Base-by-base conservation (phyloP, 1,140 invertebrate genomes). In the Drosophila ficusphila region DNA sequence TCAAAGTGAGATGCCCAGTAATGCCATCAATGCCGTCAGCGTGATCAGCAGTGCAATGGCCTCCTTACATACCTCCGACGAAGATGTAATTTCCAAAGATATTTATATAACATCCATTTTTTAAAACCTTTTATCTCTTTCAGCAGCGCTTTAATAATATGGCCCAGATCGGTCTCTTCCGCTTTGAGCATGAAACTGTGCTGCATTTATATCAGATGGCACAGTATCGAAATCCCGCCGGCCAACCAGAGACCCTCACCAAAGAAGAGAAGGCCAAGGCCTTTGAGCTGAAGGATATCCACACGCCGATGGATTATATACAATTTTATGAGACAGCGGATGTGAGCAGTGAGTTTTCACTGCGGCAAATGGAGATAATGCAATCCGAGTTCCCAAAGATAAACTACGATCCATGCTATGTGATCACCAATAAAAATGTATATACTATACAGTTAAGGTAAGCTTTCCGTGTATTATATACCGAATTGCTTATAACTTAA, bases 391-490 rank as follows among this genome's bases (percentile, higher is more conserved):
- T 91, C 44, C 90, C 90, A 3, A 86, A 79, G 18, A 90, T 91
- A 23, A 90, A 90, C 41, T 90, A 94, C 38, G 94, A 95, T 93
- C 94, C 95, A 3, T 96, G 95, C 91, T 92, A 96, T 76, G 92
- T 96, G 52, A 93, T 96, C 16, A 96, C 95, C 31, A 94, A 94
- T 90, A 92, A 91, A 74, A 93, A 93, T 79, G 93, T 96, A 36
- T 96, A 95, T 91, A 94, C 94, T 90, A 92, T 96, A 72, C 92
- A 93, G 76, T 91, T 96, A 16, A 94, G 94, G 95, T 90, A 34
- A 48, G 62, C 42, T 0, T 21, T 31, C 12, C n/a, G 11, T 29
- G 23, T 0, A 1, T 8, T 12, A 29, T 8, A 21, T 27, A 3
- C 4, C 7, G 4, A 6, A 25, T 2, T 7, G 4, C 8, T 41